phyloP scores from a whole-genome alignment of 2,113 vertebrate genomes.

The Pteronura brasiliensis region DNA sequence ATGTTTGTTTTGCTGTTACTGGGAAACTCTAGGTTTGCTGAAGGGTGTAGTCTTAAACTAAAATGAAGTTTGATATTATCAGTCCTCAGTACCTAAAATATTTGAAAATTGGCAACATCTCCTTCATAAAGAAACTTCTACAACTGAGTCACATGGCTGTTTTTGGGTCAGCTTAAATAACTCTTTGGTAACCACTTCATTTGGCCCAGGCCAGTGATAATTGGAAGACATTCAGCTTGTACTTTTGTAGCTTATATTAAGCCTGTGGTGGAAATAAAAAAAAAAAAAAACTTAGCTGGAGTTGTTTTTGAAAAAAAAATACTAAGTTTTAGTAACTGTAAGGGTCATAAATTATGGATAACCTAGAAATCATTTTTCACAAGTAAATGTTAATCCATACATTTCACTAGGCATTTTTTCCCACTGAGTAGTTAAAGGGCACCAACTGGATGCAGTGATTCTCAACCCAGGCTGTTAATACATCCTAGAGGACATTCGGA shows the following conservation, averaged over 20 bases:
- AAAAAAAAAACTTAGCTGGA: neutral
- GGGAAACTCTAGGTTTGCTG: neutral
- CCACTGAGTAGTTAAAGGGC: neutral
- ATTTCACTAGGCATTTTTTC: neutral
- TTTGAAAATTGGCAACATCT: conserved; percentile 6
- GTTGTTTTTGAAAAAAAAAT: neutral
- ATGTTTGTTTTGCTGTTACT: conserved; percentile 19
- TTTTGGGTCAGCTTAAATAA: conserved; percentile 38
- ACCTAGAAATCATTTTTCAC: neutral
- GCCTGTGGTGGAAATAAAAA: conserved; percentile 1
- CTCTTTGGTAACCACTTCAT: conserved; percentile 37
- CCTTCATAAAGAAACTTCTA: neutral
- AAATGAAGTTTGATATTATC: conserved; percentile 31
- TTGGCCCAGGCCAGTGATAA: neutral
- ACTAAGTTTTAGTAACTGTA: neutral
- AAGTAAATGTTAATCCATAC: neutral
- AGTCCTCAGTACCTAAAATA: neutral
- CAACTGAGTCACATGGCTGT: neutral
- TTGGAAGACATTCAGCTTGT: conserved; percentile 14
- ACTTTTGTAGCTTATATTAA: conserved; percentile 66
- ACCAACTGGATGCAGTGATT: neutral
- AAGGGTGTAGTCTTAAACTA: neutral
- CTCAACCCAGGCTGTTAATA: neutral
- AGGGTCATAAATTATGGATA: conserved; percentile 14
- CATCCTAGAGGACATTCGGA: neutral